Conservation (phyloP, 1,140 invertebrate species). For the Caerostris darwini region DNA sequence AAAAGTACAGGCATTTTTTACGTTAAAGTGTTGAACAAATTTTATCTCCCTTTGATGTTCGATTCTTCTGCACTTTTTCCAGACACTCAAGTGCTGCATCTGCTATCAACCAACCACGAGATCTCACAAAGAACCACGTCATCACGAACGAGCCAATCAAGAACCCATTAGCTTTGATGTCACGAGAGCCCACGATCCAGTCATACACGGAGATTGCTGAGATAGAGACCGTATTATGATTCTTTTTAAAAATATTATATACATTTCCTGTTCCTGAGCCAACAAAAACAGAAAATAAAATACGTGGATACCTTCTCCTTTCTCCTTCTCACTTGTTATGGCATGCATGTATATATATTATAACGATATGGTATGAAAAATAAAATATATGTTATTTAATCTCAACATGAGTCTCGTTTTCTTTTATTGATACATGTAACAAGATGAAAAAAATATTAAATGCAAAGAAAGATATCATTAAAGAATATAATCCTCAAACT, state of each 20-base stretch:
- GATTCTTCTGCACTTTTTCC: background rate
- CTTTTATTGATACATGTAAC: no score
- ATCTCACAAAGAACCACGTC: slow-evolving; percentile 74
- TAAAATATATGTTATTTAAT: slow-evolving; percentile 77
- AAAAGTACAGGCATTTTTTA: no score
- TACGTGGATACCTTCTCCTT: slow-evolving; percentile 32
- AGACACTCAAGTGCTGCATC: slow-evolving; percentile 17
- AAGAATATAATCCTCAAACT: no score
- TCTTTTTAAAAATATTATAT: slow-evolving; percentile 55
- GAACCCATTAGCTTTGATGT: slow-evolving; percentile 60
- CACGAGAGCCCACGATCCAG: slow-evolving; percentile 30
- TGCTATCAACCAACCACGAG: slow-evolving; percentile 57
- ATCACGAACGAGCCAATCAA: slow-evolving; percentile 68
- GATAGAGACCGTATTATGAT: slow-evolving; percentile 78
- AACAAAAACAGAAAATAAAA: background rate
- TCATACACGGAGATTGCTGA: slow-evolving; percentile 76
- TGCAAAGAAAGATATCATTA: no score
- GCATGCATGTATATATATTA: slow-evolving; percentile 76
- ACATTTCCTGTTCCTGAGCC: slow-evolving; percentile 41
- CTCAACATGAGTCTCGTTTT: slow-evolving; percentile 6
- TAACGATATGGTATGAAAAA: slow-evolving; percentile 54
- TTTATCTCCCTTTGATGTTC: no score
- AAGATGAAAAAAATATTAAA: no score
- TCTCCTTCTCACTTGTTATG: slow-evolving; percentile 75
- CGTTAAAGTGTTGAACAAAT: no score